These are phyloP conservation scores for Epinotia nisella DNA, from an alignment of 2,888 invertebrate species.

Conservation along the genomic window DNA sequence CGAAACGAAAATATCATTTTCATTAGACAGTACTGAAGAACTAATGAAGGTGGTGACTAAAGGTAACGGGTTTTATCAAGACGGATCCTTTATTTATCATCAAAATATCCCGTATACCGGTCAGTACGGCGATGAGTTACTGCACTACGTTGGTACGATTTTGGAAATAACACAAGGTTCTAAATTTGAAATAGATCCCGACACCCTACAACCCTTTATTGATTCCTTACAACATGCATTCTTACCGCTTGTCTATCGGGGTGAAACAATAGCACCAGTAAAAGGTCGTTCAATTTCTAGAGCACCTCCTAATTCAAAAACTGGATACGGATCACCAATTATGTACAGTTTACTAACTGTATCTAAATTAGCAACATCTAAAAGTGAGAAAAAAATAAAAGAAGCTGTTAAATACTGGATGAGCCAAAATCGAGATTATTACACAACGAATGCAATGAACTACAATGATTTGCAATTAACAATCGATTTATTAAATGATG, in stretches of 20 bases:
- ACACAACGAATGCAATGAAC: background rate
- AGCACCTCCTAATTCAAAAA: background rate
- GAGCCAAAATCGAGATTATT: background rate
- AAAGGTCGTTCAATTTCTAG: slow-evolving; percentile 6
- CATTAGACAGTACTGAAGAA: slow-evolving; percentile 1
- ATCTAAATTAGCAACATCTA: background rate
- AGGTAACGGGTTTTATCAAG: slow-evolving; percentile 8
- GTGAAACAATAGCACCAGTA: slow-evolving; percentile 13
- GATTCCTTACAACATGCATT: background rate
- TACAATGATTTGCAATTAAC: background rate
- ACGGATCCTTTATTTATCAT: slow-evolving; percentile 11
- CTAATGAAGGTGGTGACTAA: slow-evolving; percentile 1
- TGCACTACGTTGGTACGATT: background rate
- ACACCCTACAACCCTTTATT: background rate
- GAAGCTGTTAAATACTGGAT: slow-evolving; percentile 11
- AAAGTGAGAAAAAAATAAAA: slow-evolving; percentile 2
- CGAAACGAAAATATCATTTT: slow-evolving; percentile 3
- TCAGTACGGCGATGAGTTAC: background rate
- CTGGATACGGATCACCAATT: background rate
- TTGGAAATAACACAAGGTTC: slow-evolving; percentile 3
- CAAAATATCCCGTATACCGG: slow-evolving; percentile 3
- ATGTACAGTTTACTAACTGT: slow-evolving; percentile 7
- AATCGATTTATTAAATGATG: slow-evolving; percentile 9
- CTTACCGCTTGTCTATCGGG: slow-evolving; percentile 14
- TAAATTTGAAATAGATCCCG: background rate